phyloP scores from a whole-genome alignment of 2,888 invertebrate species.

The Ophioninae sp. region DNA sequence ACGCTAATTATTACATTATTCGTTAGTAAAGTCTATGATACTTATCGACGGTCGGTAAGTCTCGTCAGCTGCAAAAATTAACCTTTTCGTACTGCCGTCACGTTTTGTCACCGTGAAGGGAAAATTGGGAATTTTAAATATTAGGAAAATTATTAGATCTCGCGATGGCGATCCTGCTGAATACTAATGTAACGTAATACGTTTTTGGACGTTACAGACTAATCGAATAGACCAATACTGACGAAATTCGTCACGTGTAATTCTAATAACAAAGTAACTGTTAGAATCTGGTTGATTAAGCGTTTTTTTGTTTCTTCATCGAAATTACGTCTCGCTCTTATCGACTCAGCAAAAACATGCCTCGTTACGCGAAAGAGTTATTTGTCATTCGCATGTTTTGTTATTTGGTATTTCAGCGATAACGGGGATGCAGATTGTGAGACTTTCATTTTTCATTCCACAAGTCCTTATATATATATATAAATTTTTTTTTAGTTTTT shows the following conservation, averaged over 20 bases:
- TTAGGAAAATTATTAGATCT: neutral
- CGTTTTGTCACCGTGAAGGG: neutral
- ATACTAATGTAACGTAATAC: neutral
- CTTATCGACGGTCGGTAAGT: neutral
- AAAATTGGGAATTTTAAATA: neutral
- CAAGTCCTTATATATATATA: neutral
- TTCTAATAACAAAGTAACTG: neutral
- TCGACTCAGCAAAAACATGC: conserved; percentile 27
- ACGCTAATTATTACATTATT: neutral
- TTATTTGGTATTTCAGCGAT: conserved; percentile 43
- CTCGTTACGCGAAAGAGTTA: conserved; percentile 27
- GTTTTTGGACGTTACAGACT: neutral
- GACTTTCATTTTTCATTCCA: conserved; percentile 13
- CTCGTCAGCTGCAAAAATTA: neutral
- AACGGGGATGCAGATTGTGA: conserved; percentile 25
- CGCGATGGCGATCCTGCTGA: neutral
- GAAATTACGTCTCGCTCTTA: neutral
- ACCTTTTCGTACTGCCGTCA: neutral
- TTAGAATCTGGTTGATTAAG: neutral
- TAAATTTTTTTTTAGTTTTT: neutral
- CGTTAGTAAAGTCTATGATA: neutral
- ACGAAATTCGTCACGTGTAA: neutral
- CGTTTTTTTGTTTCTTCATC: neutral
- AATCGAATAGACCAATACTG: neutral
- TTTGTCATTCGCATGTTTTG: conserved; percentile 5